Evolutionary conservation across 2,888 invertebrate genomes (phyloP).

Genomic region (Anodontia alba): DNA sequence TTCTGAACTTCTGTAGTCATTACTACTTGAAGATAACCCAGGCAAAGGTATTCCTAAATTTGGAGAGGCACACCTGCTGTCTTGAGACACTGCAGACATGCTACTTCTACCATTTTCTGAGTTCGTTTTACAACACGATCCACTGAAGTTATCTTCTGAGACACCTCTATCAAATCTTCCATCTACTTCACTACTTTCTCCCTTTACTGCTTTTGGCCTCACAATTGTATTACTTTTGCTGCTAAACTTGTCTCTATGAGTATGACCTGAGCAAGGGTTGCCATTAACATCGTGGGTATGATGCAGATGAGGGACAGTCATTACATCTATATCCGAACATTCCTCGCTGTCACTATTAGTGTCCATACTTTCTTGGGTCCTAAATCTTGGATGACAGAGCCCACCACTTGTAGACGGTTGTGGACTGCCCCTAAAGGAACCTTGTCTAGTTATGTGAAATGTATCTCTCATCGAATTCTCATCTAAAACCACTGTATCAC

Average conservation of each 20-base stretch:
- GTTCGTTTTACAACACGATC: not conserved
- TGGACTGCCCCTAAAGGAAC: not conserved
- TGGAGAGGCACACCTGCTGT: not conserved
- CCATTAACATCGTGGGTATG: no score
- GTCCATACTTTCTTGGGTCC: slow-evolving; percentile 61
- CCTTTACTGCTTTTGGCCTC: slow-evolving; percentile 55
- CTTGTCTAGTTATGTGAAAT: not conserved
- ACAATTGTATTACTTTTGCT: slow-evolving; percentile 14
- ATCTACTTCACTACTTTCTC: slow-evolving; percentile 34
- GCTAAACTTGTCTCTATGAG: not conserved
- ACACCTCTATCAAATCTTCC: slow-evolving; percentile 26
- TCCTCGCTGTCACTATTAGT: slow-evolving; percentile 55
- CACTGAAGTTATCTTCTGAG: not conserved
- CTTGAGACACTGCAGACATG: not conserved
- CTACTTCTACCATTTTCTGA: not conserved
- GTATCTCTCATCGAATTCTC: not conserved
- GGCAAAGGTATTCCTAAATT: slow-evolving; percentile 5
- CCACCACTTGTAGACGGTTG: not conserved
- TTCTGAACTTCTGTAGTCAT: slow-evolving; percentile 40
- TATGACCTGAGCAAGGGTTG: not conserved
- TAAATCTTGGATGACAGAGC: slow-evolving; percentile 21
- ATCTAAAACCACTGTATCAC: not conserved
- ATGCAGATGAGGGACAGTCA: slow-evolving; percentile 28
- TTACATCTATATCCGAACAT: slow-evolving; percentile 52
- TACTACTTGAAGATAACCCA: slow-evolving; percentile 7